Evolutionary conservation across 1,140 invertebrate genomes (phyloP), one percentile per base, ranked within the genome.

Genomic region (Bombyx mandarina): DNA sequence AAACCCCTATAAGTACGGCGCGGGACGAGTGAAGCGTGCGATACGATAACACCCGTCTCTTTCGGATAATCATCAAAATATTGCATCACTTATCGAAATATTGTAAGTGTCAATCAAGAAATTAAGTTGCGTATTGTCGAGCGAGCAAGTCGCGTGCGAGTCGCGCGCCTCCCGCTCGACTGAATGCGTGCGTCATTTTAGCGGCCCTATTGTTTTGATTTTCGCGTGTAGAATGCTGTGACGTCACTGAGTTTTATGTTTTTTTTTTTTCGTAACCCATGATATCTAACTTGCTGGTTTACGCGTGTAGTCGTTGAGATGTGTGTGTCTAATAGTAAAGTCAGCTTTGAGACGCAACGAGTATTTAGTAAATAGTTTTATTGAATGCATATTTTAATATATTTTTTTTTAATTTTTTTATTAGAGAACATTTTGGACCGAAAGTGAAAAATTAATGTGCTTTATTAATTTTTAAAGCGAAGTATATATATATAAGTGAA

Each of bases 71-170:
- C 75, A 88, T 88, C 86, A 76, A 79, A 86, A 86, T 88, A 89
- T 89, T 88, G 87, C 87, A 76, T 89, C 86, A 88, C 85, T 89
- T 86, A 83, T 77, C 76, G 81, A 87, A 88, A 89, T 89, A 89
- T 88, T 89, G 87, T 89, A 89, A 88, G 76, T 86, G 87, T 89
- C 86, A 88, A 88, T 88, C 87, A 88, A 84, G 73, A 76, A 86
- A 88, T 88, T 88, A 88, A 82, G 77, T 75, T 69, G 60, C 18
- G 67, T 68, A 88, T 88, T 88, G 84, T 88, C 56, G 58, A 26
- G 57, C 65, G 82, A 64, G 45, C 45, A 22, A 46, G 47, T 35
- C 71, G 72, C 78, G 77, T 81, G 79, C 48, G 73, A 46, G 66
- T 1, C 75, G 67, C 73, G 69, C 73, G 79, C 57, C 58, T 55